Conservation (phyloP, 1,140 invertebrate genomes). For the Brachionus angularis region DNA sequence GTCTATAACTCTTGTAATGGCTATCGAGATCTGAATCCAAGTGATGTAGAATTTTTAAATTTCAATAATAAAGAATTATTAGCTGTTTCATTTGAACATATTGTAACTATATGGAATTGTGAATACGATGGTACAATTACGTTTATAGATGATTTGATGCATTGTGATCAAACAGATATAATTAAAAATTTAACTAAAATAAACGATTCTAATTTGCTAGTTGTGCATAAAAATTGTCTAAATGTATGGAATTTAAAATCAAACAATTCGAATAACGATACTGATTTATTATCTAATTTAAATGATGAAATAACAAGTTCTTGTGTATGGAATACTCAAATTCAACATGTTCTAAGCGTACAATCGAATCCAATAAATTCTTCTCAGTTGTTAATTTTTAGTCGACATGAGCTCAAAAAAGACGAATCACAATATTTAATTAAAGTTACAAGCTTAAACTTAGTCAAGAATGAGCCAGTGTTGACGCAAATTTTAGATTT, state of each 20-base stretch:
- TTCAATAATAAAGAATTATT: background rate
- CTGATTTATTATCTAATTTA: background rate
- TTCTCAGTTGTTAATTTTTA: background rate
- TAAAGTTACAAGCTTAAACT: too few relatives aligned
- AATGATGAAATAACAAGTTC: background rate
- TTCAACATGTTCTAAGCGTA: slow-evolving; percentile 6
- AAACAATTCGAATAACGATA: background rate
- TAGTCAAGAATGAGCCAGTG: too few relatives aligned
- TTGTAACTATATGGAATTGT: slow-evolving; percentile 21
- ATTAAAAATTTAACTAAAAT: background rate
- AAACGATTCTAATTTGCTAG: background rate
- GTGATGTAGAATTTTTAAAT: slow-evolving; percentile 8
- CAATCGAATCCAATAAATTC: background rate
- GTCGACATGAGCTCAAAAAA: background rate
- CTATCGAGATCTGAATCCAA: slow-evolving; percentile 15
- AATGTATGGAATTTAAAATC: slow-evolving; percentile 14
- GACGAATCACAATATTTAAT: background rate
- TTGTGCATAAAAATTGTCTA: slow-evolving; percentile 11
- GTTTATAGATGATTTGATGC: slow-evolving; percentile 17
- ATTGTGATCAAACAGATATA: background rate
- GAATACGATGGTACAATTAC: background rate
- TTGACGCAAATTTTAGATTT: background rate
- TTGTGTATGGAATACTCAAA: background rate
- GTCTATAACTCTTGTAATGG: slow-evolving; percentile 31
- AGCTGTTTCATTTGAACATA: slow-evolving; percentile 24